phyloP scores from a whole-genome alignment of 1,140 invertebrate genomes.

The Trichomalopsis sarcophagae region DNA sequence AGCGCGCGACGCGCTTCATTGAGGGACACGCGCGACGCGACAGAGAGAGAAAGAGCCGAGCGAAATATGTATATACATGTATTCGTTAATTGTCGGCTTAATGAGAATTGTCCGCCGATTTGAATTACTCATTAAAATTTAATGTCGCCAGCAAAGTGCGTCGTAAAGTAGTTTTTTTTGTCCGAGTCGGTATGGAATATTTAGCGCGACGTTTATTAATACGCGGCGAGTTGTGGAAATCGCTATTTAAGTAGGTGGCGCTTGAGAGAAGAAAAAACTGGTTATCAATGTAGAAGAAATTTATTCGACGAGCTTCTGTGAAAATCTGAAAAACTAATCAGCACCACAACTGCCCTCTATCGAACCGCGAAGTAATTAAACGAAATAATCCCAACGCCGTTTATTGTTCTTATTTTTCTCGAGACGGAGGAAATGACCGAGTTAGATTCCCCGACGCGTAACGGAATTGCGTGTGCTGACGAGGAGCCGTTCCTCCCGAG shows the following conservation, averaged over 20 bases:
- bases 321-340: no score
- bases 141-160: constrained; percentile 3
- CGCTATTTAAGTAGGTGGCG: no score
- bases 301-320: no score
- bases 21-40: background rate
- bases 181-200: background rate
- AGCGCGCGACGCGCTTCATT: background rate
- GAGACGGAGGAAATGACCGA: constrained; percentile 35
- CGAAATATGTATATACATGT: constrained; percentile 17
- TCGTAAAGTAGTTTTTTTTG: background rate
- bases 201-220: constrained; percentile 13
- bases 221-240: background rate
- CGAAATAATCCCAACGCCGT: no score
- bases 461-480: constrained; percentile 32
- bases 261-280: no score
- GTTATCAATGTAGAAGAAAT: no score
- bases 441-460: constrained; percentile 48
- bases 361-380: no score
- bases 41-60: background rate
- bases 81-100: constrained; percentile 39
- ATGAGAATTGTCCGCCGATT: constrained; percentile 34
- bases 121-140: constrained; percentile 35
- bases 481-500: background rate
- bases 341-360: no score
- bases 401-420: constrained; percentile 5